Evolutionary conservation across 2,888 invertebrate genomes (phyloP).

Genomic region (Mesodorylaimus sp.): DNA sequence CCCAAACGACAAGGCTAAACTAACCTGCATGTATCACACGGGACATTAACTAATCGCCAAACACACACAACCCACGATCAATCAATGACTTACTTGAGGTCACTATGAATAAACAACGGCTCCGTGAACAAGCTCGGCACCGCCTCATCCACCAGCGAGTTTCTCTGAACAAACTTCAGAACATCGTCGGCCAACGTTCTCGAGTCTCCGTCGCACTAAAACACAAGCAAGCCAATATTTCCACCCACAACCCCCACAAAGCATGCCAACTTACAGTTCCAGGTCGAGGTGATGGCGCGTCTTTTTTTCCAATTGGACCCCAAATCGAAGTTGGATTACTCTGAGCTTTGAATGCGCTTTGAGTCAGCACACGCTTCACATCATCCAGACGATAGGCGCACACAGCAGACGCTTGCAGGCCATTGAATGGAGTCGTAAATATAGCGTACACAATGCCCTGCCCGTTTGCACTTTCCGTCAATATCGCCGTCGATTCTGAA

Average conservation of each 20-base stretch:
- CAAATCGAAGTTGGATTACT: constrained; percentile 12
- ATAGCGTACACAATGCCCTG: constrained; percentile 61
- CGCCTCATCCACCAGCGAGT: constrained; percentile 20
- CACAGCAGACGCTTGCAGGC: constrained; percentile 81
- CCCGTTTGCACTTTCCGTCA: constrained; percentile 29
- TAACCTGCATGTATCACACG: too few species aligned
- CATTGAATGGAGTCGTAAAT: constrained; percentile 72
- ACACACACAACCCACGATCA: too few species aligned
- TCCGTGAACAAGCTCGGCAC: constrained; percentile 48
- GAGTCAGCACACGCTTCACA: constrained; percentile 62
- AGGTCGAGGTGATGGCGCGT: neutral
- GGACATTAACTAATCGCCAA: too few species aligned
- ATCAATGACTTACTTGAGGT: too few species aligned
- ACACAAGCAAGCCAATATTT: too few species aligned
- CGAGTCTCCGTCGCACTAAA: constrained; percentile 20
- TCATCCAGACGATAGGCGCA: constrained; percentile 77
- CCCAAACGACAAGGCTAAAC: too few species aligned
- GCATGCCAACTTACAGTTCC: constrained; percentile 6
- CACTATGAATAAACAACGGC: constrained; percentile 56
- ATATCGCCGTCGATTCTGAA: constrained; percentile 66
- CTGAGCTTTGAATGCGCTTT: constrained; percentile 76
- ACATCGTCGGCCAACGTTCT: constrained; percentile 21
- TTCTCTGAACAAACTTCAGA: constrained; percentile 21
- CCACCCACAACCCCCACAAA: too few species aligned
- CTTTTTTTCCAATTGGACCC: neutral